Conservation (phyloP, 2,113 vertebrate genomes). For the Dicaeum eximium region DNA sequence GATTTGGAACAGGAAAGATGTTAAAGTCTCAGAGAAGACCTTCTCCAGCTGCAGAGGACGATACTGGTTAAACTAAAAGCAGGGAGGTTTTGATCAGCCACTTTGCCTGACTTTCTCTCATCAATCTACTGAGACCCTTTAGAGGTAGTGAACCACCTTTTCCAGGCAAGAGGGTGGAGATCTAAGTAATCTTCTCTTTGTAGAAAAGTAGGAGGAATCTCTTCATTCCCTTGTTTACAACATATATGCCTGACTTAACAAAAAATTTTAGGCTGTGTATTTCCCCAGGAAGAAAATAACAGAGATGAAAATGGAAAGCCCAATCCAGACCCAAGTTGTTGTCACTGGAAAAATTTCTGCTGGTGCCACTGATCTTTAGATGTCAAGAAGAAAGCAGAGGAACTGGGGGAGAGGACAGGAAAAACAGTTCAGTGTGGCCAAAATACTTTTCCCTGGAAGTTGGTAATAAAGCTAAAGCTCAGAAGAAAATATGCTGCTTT, state of each 20-base stretch:
- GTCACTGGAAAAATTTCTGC: neutral
- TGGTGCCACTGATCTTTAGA: neutral
- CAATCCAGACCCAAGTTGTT: neutral
- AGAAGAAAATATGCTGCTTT: neutral
- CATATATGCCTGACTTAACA: neutral
- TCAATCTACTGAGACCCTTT: neutral
- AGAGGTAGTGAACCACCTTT: neutral
- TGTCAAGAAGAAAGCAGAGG: neutral
- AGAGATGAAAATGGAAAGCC: neutral
- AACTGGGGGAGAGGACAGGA: accelerated
- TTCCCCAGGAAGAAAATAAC: neutral
- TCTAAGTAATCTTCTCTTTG: neutral
- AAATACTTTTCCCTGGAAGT: neutral
- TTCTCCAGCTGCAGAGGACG: neutral
- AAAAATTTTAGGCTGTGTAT: neutral
- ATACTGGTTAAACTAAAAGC: neutral
- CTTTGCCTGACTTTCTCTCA: neutral
- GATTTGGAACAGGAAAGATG: neutral
- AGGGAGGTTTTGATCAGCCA: neutral
- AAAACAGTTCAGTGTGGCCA: neutral
- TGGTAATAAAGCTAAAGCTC: neutral
- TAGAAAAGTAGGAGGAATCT: neutral
- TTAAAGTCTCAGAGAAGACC: neutral
- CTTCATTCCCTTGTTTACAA: neutral
- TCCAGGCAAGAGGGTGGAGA: neutral